Evolutionary conservation across 2,888 invertebrate genomes (phyloP).

Genomic region (Spilarctia lutea): DNA sequence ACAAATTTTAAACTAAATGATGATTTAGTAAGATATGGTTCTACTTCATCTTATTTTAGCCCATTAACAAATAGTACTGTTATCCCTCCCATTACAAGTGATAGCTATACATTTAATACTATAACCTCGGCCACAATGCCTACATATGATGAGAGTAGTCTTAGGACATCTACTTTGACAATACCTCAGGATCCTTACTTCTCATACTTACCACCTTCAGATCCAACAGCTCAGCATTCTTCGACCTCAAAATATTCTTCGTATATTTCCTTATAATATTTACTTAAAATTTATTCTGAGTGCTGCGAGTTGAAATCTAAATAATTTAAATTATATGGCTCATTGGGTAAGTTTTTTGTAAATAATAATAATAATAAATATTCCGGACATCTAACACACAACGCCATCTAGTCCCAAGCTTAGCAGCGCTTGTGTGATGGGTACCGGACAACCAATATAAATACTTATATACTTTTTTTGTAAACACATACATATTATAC

Average conservation of each 20-base stretch:
- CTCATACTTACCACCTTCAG: slow-evolving; percentile 69
- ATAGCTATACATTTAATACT: slow-evolving; percentile 68
- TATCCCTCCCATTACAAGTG: slow-evolving; percentile 69
- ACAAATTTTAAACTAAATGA: slow-evolving; percentile 76
- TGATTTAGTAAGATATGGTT: slow-evolving; percentile 70
- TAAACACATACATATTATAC: too few relatives aligned
- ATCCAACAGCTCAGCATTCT: slow-evolving; percentile 63
- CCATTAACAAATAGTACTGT: slow-evolving; percentile 67
- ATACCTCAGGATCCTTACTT: slow-evolving; percentile 75
- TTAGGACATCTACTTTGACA: slow-evolving; percentile 64
- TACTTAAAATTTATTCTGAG: neutral
- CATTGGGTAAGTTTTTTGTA: neutral
- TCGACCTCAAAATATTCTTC: slow-evolving; percentile 71
- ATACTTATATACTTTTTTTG: too few relatives aligned
- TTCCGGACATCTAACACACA: too few relatives aligned
- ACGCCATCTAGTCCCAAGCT: too few relatives aligned
- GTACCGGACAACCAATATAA: too few relatives aligned
- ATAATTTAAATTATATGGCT: too few relatives aligned
- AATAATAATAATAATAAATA: too few relatives aligned
- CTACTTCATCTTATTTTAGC: slow-evolving; percentile 72
- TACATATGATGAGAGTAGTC: slow-evolving; percentile 72
- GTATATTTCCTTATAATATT: slow-evolving; percentile 73
- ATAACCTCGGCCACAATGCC: slow-evolving; percentile 66
- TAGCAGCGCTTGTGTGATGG: too few relatives aligned
- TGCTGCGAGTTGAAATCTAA: neutral